These are phyloP conservation scores for Mus pahari DNA, from an alignment of 2,113 vertebrate genomes.

Conservation along the genomic window DNA sequence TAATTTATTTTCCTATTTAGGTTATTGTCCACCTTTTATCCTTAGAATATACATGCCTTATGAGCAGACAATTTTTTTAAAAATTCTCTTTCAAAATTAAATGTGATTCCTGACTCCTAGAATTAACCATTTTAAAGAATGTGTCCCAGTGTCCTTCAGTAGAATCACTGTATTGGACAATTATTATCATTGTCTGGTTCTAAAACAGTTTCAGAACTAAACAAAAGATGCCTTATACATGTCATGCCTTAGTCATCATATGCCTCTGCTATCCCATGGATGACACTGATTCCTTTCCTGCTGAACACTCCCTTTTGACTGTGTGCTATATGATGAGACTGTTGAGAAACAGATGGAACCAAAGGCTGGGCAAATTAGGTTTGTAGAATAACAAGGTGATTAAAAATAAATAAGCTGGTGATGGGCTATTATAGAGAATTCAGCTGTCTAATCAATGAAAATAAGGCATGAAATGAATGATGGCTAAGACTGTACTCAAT, in stretches of 20 bases:
- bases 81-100: background rate
- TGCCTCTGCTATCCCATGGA: background rate
- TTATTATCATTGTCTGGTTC: background rate
- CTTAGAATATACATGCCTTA: background rate
- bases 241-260: background rate
- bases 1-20: constrained; percentile 23
- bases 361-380: constrained; percentile 39
- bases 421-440: constrained; percentile 63
- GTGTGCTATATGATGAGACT: constrained; percentile 47
- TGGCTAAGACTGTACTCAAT: constrained; percentile 12
- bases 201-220: background rate
- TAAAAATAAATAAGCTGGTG: constrained; percentile 66
- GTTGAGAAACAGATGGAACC: constrained; percentile 63
- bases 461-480: constrained; percentile 69
- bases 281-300: constrained; percentile 35
- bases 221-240: background rate
- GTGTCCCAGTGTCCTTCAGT: background rate
- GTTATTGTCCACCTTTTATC: background rate
- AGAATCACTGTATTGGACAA: background rate
- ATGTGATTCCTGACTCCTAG: background rate
- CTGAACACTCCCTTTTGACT: constrained; percentile 54
- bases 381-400: constrained; percentile 67
- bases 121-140: constrained; percentile 27
- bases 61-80: background rate
- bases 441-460: constrained; percentile 63